Conservation (phyloP, 2,113 vertebrate genomes). For the Dipodomys ordii region DNA sequence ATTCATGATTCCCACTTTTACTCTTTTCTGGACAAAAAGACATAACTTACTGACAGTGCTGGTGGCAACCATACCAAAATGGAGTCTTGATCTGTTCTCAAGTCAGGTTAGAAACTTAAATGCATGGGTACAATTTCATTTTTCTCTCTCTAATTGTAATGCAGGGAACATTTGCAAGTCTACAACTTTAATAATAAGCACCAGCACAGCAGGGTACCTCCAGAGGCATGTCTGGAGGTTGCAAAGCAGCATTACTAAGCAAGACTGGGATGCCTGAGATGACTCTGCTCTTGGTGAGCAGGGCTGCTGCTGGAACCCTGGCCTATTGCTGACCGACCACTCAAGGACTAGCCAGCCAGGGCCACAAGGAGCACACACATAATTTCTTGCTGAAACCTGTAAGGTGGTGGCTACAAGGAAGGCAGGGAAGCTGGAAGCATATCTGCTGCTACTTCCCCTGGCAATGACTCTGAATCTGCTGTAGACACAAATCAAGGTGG, state of each 20-base stretch:
- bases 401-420: not conserved
- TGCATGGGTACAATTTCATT: not conserved
- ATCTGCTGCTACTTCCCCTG: not conserved
- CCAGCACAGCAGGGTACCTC: too few relatives aligned
- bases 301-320: not conserved
- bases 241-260: not conserved
- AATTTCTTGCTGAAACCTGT: not conserved
- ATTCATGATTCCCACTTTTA: not conserved
- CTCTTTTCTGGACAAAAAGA: not conserved
- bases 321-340: not conserved
- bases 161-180: not conserved
- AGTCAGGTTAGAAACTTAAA: not conserved
- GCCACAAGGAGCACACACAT: not conserved
- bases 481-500: fast-evolving
- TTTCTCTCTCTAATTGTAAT: not conserved
- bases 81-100: not conserved
- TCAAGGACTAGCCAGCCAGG: not conserved
- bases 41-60: not conserved
- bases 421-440: not conserved
- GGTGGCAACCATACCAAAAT: not conserved
- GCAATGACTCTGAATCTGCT: not conserved
- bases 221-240: not conserved
- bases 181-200: not conserved
- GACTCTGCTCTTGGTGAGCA: fast-evolving
- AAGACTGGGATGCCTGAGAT: not conserved